Percentiles rank a stretch among this genome's conserved stretches.
Evolutionary conservation across 1,140 invertebrate genomes (phyloP).

Genomic region (Hycleus phaleratus): DNA sequence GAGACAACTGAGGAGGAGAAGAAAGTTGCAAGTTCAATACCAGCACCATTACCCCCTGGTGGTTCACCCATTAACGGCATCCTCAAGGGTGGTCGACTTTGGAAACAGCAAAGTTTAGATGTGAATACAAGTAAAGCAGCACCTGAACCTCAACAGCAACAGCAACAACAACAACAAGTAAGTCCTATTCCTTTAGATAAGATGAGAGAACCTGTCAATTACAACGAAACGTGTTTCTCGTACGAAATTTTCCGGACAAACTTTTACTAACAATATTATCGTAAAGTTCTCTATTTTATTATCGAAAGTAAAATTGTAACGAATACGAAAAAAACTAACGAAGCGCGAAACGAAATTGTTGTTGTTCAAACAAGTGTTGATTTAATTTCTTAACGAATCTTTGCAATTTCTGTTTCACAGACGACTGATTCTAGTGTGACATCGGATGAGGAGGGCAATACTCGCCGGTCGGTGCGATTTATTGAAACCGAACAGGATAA

Average conservation of each 20-base stretch:
- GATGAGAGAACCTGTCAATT: too few relatives aligned
- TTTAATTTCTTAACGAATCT: too few relatives aligned
- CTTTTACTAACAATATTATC: too few relatives aligned
- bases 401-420: slow-evolving; percentile 9
- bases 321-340: too few relatives aligned
- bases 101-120: slow-evolving; percentile 47
- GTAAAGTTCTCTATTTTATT: too few relatives aligned
- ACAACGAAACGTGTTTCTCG: too few relatives aligned
- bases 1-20: slow-evolving; percentile 20
- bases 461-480: slow-evolving; percentile 46
- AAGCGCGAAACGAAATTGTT: too few relatives aligned
- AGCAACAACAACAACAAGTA: neutral
- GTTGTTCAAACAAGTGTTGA: too few relatives aligned
- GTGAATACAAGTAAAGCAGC: slow-evolving; percentile 20
- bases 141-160: slow-evolving; percentile 5
- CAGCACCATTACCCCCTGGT: slow-evolving; percentile 33
- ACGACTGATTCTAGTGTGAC: slow-evolving; percentile 29
- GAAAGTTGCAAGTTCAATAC: slow-evolving; percentile 19
- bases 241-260: too few relatives aligned
- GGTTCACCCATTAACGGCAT: slow-evolving; percentile 50
- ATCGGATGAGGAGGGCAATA: slow-evolving; percentile 45
- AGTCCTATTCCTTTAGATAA: neutral
- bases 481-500: slow-evolving; percentile 37
- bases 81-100: slow-evolving; percentile 54
- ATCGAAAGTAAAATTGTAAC: too few relatives aligned